These are phyloP conservation scores for Akabosia matsudoensis DNA, from an alignment of 1,140 invertebrate genomes.

Conservation along the genomic window DNA sequence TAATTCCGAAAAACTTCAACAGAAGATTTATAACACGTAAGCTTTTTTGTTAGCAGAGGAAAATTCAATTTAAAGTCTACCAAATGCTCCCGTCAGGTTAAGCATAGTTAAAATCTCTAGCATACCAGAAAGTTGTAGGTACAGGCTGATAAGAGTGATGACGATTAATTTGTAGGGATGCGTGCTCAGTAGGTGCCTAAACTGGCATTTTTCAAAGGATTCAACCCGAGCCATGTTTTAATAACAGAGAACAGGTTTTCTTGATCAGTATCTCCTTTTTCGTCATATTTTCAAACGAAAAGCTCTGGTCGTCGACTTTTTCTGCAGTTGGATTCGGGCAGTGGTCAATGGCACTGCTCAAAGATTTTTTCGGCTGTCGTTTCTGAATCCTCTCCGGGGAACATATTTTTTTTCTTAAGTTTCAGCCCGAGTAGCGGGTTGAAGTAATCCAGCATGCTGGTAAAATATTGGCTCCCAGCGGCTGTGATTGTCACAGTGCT, in stretches of 20 bases:
- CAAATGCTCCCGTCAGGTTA: no score
- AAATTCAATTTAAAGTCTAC: no score
- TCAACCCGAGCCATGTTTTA: constrained; percentile 8
- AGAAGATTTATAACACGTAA: no score
- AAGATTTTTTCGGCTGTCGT: not conserved
- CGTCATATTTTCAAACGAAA: not conserved
- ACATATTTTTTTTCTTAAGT: not conserved
- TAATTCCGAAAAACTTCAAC: no score
- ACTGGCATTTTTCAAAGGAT: not conserved
- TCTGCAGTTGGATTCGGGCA: not conserved
- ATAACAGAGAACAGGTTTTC: constrained; percentile 1
- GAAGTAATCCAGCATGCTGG: constrained; percentile 1
- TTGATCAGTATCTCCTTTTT: not conserved
- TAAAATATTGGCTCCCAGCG: constrained; percentile 19
- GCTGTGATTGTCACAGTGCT: constrained; percentile 12
- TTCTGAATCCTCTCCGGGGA: not conserved
- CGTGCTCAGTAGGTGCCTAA: not conserved
- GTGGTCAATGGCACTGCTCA: constrained; percentile 20
- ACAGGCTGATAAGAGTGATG: no score
- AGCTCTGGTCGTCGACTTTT: constrained; percentile 5
- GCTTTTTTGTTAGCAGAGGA: no score
- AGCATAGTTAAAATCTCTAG: no score
- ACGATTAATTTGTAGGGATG: constrained; percentile 20
- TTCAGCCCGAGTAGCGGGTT: constrained; percentile 17
- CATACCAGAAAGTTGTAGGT: no score